Evolutionary conservation across 2,888 invertebrate genomes (phyloP), one percentile per base, ranked within the genome.

Genomic region (Busseola fusca): DNA sequence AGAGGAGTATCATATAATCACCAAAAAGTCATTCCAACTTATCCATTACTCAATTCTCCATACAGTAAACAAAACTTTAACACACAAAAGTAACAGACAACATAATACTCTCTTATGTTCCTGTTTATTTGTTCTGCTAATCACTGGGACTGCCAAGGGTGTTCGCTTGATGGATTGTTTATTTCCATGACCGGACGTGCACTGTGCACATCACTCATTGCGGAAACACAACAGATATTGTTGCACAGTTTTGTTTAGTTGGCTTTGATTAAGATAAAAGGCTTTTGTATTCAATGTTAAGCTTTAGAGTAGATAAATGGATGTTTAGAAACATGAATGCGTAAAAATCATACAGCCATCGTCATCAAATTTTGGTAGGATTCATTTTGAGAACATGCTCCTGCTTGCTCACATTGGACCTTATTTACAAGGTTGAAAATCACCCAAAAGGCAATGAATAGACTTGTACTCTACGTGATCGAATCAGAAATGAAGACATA

Each of bases 121-220:
- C 52, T 54, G 54, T 65, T 87, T 84, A 88, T 91, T 90, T 89
- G 90, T 91, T 87, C 86, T 86, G 83, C 87, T 91, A 91, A 91
- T 91, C 87, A 88, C 87, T 84, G 84, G 75, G 42, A 42, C 82
- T 21, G 83, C 63, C 69, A 69, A 67, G 85, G 86, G 87, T 83
- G 87, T 81, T 72, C 81, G 69, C 81, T 85, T 92, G 92, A 92
- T 92, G 88, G 91, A 93, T 93, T 90, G 83, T 81, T 81, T 77
- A 82, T 84, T 76, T 77, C 78, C 77, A 72, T 77, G 82, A 74
- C 75, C 69, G 72, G 88, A 88, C 87, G 80, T 74, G 76, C 62
- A 50, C 74, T 69, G 85, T 70, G 76, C 67, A 67, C 73, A 70
- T 70, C 70, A 67, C 77, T 77, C 66, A 71, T 76, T 72, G 75